These are phyloP conservation scores for Simalia tracyae DNA, from an alignment of 2,797 vertebrate genomes.

Conservation along the genomic window DNA sequence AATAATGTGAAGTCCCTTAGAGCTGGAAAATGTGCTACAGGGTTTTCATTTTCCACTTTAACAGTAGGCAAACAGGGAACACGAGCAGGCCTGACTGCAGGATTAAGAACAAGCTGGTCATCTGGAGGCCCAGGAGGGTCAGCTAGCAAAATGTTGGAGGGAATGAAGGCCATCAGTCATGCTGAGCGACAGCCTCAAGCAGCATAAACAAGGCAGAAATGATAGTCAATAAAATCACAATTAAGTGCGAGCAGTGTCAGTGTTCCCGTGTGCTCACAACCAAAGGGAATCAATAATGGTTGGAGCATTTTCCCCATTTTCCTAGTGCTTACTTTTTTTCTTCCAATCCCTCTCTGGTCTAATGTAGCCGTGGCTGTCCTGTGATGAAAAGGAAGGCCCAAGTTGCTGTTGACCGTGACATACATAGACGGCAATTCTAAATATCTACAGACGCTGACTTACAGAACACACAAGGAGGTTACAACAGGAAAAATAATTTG, in stretches of 20 bases:
- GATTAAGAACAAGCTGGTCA: constrained; percentile 3
- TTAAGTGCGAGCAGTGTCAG: constrained; percentile 67
- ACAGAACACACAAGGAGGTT: constrained; percentile 8
- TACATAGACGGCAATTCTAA: constrained; percentile 25
- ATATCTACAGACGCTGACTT: background rate
- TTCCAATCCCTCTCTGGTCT: background rate
- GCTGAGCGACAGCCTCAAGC: constrained; percentile 61
- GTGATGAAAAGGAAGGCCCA: constrained; percentile 19
- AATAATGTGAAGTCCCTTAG: constrained; percentile 29
- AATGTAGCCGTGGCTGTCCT: background rate
- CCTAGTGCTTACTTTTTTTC: constrained; percentile 46
- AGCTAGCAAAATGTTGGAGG: constrained; percentile 45
- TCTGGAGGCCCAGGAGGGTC: constrained; percentile 34
- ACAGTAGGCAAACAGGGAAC: background rate
- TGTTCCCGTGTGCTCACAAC: constrained; percentile 63
- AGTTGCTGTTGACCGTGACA: background rate
- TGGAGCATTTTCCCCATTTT: constrained; percentile 61
- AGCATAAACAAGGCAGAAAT: constrained; percentile 73
- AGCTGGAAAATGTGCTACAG: constrained; percentile 19
- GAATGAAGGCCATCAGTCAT: constrained; percentile 68
- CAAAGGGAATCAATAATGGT: constrained; percentile 66
- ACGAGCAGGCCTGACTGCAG: background rate
- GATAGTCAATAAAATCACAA: constrained; percentile 74
- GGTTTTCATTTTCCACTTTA: constrained; percentile 30
- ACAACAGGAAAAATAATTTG: background rate